These are phyloP conservation scores for Parapristionchus giblindavisi DNA, from an alignment of 2,888 invertebrate genomes.

Conservation along the genomic window DNA sequence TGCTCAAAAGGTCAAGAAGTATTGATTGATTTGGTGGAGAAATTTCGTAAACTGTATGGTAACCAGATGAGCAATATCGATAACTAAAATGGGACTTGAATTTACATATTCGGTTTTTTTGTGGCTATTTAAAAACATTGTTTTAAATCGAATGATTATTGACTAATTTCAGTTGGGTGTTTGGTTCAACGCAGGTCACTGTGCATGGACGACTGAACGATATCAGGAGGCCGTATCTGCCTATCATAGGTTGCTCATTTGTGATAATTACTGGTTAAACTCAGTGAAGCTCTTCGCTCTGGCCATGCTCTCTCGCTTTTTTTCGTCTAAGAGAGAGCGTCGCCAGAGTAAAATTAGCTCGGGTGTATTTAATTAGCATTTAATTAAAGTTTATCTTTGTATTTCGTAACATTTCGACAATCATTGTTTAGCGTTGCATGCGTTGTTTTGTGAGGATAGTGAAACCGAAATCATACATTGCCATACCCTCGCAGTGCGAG, in stretches of 20 bases:
- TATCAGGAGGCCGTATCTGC: conserved; percentile 51
- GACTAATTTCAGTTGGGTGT: conserved; percentile 44
- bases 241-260: conserved; percentile 44
- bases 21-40: neutral
- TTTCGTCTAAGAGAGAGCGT: too few species aligned
- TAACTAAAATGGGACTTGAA: neutral
- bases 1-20: neutral
- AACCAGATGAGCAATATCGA: neutral
- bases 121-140: neutral
- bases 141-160: neutral
- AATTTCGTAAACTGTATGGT: neutral
- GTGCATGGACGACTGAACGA: conserved; percentile 65
- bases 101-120: neutral
- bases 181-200: conserved; percentile 67
- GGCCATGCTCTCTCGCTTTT: too few species aligned
- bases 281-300: too few species aligned
- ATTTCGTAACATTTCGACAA: too few species aligned
- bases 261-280: neutral
- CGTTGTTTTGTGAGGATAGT: too few species aligned
- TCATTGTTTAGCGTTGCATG: too few species aligned
- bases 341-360: too few species aligned
- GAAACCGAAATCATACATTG: too few species aligned
- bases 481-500: too few species aligned
- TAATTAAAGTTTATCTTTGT: too few species aligned
- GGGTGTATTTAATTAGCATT: too few species aligned